These are phyloP conservation scores for Agriopis marginaria DNA, from an alignment of 2,888 invertebrate genomes.

Conservation along the genomic window DNA sequence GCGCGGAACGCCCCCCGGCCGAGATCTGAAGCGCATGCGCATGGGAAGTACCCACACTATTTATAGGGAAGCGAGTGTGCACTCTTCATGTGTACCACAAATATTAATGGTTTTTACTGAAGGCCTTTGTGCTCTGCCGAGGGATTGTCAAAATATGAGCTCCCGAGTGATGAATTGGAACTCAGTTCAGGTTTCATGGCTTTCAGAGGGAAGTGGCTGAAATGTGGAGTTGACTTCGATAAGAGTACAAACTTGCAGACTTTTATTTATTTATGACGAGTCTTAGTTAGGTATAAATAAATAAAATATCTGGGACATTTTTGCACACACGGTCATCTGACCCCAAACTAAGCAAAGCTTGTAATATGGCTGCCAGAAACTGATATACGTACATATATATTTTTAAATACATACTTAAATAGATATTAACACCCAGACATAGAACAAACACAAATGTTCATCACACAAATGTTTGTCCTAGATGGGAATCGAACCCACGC, in stretches of 20 bases:
- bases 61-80: constrained; percentile 57
- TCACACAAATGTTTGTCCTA: too few relatives aligned
- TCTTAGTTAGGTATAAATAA: neutral
- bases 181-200: neutral
- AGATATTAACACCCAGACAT: too few relatives aligned
- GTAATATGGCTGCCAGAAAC: too few relatives aligned
- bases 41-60: constrained; percentile 61
- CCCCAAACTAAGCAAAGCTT: too few relatives aligned
- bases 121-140: constrained; percentile 17
- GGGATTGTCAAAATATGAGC: constrained; percentile 26
- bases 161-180: neutral
- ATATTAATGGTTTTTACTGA: constrained; percentile 43
- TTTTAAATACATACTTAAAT: too few relatives aligned
- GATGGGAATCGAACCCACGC: too few relatives aligned
- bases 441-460: too few relatives aligned
- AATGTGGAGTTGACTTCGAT: neutral
- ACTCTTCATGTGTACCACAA: constrained; percentile 37
- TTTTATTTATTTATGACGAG: too few relatives aligned
- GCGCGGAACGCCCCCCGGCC: constrained; percentile 82
- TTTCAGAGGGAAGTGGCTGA: neutral
- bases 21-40: constrained; percentile 75
- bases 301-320: too few relatives aligned
- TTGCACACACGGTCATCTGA: too few relatives aligned
- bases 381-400: too few relatives aligned
- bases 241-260: too few relatives aligned